These are phyloP conservation scores for Halcyon smyrnensis DNA, from an alignment of 2,797 vertebrate species.

Conservation along the genomic window DNA sequence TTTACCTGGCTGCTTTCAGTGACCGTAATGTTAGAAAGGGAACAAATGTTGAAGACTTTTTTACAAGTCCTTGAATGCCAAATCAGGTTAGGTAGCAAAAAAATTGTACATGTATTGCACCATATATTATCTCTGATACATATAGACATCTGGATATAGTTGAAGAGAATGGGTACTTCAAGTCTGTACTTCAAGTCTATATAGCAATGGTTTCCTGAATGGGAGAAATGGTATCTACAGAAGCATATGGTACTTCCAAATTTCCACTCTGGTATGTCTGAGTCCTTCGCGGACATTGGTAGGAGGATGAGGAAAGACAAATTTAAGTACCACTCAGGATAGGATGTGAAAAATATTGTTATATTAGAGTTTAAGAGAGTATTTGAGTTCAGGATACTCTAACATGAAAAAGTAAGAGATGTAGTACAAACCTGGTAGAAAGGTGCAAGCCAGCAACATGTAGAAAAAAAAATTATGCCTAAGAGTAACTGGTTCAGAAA, in stretches of 20 bases:
- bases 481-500: slow-evolving; percentile 30
- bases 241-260: not conserved
- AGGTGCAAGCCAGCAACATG: not conserved
- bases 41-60: not conserved
- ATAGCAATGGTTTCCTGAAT: not conserved
- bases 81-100: not conserved
- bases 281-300: not conserved
- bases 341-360: not conserved
- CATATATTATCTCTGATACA: not conserved
- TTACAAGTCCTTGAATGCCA: not conserved
- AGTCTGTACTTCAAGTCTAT: not conserved
- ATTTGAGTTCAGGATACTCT: not conserved
- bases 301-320: not conserved
- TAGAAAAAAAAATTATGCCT: slow-evolving; percentile 29
- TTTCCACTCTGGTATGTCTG: not conserved
- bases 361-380: not conserved
- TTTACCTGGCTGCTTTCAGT: not conserved
- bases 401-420: not conserved
- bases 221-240: not conserved
- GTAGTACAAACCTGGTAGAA: not conserved
- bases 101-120: not conserved
- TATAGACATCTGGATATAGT: not conserved
- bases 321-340: not conserved
- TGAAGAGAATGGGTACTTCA: not conserved
- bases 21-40: not conserved